These are phyloP conservation scores for Bedellia somnulentella DNA, from an alignment of 2,888 invertebrate genomes.

Conservation along the genomic window DNA sequence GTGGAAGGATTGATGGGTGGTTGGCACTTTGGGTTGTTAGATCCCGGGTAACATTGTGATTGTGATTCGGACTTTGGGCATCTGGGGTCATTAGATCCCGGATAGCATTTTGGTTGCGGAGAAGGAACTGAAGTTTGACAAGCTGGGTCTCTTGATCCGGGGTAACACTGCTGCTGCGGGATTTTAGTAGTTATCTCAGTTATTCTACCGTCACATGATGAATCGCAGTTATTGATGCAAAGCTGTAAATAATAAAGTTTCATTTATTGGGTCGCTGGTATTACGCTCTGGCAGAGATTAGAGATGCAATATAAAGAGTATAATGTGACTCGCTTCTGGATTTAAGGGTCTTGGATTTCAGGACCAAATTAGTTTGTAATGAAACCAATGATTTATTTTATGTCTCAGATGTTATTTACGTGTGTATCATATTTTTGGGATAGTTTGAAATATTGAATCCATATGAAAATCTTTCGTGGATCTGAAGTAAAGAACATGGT, in stretches of 20 bases:
- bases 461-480: no score
- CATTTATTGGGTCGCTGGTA: no score
- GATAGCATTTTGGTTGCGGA: conserved; percentile 14
- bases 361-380: no score
- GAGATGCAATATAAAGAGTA: no score
- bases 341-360: no score
- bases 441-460: no score
- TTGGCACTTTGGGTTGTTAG: conserved; percentile 21
- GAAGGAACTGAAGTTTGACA: conserved; percentile 13
- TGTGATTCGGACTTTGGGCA: conserved; percentile 8
- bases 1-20: conserved; percentile 26
- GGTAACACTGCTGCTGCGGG: conserved; percentile 25
- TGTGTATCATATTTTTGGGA: no score
- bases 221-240: conserved; percentile 39
- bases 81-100: conserved; percentile 14
- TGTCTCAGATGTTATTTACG: no score
- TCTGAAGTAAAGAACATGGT: no score
- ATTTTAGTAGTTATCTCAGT: conserved; percentile 32
- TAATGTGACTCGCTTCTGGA: no score
- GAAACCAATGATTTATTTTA: no score
- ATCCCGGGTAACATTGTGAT: conserved; percentile 18
- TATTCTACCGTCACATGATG: conserved; percentile 25
- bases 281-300: no score
- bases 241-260: conserved; percentile 29
- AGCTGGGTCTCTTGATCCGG: conserved; percentile 22